These are phyloP conservation scores for Indri indri DNA, from an alignment of 2,113 vertebrate species.

Conservation along the genomic window DNA sequence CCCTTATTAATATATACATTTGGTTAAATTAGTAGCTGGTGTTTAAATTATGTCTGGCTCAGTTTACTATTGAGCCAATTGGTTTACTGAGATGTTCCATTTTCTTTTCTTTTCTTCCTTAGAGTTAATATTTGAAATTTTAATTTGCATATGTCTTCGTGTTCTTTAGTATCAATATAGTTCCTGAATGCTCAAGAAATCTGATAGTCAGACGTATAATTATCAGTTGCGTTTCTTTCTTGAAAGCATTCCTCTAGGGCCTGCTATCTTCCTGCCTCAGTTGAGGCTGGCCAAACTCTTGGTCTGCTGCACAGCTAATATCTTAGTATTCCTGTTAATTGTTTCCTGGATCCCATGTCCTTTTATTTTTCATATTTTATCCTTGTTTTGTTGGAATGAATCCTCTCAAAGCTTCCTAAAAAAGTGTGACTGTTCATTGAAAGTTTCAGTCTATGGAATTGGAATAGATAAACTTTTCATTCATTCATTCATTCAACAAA, in stretches of 20 bases:
- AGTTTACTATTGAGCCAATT: background rate
- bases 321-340: background rate
- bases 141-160: background rate
- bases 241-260: background rate
- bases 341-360: background rate
- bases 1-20: too few relatives aligned
- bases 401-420: background rate
- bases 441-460: background rate
- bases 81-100: background rate
- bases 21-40: background rate
- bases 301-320: background rate
- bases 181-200: conserved; percentile 3
- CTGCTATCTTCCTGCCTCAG: background rate
- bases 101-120: background rate
- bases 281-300: background rate
- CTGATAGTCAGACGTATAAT: background rate
- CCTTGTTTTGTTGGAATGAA: background rate
- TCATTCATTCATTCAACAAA: background rate
- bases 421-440: background rate
- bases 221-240: background rate
- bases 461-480: background rate
- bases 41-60: background rate
- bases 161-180: background rate
- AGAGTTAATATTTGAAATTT: background rate
- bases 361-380: background rate